Evolutionary conservation across 2,888 invertebrate species (phyloP), one percentile per base, ranked within the genome.

Genomic region (Hylaea fasciaria): DNA sequence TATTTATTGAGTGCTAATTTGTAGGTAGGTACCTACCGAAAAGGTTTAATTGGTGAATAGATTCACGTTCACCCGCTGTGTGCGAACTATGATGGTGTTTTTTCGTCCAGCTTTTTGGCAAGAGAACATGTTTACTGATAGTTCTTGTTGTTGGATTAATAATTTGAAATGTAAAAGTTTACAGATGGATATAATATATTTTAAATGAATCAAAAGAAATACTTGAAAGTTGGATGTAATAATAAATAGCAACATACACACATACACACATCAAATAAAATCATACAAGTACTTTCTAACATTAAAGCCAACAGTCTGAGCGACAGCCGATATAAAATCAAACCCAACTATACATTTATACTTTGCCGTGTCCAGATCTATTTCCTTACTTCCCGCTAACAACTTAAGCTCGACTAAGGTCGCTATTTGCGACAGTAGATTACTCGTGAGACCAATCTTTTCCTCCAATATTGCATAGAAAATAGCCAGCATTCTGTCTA

Each of bases 381-480:
- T 94, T 73, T 95, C 96, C 50, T 96, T 96, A 0, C 94, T 94
- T 0, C 95, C 93, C 0, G 95, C 93, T 52, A 98, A 90, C 40
- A 98, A 89, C 75, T 96, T 96, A 4, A 98, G 89, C 76, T 97
- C 96, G 0, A 98, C 97, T 74, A 98, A 92, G 9, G 97, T 96
- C 0, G 97, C 95, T 69, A 98, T 95, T 92, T 98, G 98, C 1
- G 96, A 95, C 37, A 97, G 89, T n/a, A 98, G 90, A 81, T 96
- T 96, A 64, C 97, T 97, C 37, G 97, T 97, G 14, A 98, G 93
- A 16, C 96, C 96, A 29, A 97, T 96, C 80, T 95, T 96, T 58
- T 96, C 96, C 61, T 97, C 96, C 14, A 97, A 90, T 78, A 98
- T 97, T 0, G 97, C 95, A 81, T 97, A 97, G 83, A 98, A 98